Evolutionary conservation across 1,140 invertebrate genomes (phyloP).

Genomic region (Bacillus rossius): DNA sequence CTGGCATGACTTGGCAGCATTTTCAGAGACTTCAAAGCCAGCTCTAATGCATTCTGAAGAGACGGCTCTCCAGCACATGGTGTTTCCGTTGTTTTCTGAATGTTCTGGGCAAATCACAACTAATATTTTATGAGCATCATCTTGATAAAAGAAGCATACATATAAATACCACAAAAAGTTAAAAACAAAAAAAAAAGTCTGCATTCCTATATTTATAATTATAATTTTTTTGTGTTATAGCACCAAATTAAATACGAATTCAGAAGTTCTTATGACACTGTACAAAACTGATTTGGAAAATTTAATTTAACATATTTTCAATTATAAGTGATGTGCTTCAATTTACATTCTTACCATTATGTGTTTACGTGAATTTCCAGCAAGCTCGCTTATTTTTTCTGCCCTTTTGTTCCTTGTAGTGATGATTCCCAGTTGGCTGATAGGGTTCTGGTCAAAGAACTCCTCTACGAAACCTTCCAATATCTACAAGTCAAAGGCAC

Average conservation of each 20-base stretch:
- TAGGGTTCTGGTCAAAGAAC: conserved; percentile 98
- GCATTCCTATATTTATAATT: too few species aligned
- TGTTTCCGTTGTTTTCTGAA: conserved; percentile 23
- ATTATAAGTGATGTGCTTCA: too few species aligned
- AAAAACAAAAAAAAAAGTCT: conserved; percentile 7
- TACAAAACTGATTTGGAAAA: not conserved
- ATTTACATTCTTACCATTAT: conserved; percentile 50
- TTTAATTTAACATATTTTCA: too few species aligned
- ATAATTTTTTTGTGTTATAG: not conserved
- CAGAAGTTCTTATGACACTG: not conserved
- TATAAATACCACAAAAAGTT: not conserved
- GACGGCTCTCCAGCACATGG: conserved; percentile 82
- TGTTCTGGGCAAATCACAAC: too few species aligned
- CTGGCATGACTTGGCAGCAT: conserved; percentile 91
- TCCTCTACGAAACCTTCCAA: conserved; percentile 92
- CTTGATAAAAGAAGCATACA: not conserved
- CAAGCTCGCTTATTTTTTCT: conserved; percentile 85
- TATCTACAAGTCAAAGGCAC: conserved; percentile 54
- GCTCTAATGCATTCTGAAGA: conserved; percentile 88
- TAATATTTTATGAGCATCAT: too few species aligned
- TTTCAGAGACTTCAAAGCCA: conserved; percentile 79
- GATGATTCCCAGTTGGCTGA: conserved; percentile 93
- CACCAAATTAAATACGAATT: not conserved
- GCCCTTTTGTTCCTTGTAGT: conserved; percentile 89
- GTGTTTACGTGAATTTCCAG: conserved; percentile 79